These are phyloP conservation scores for Pseudachorutes palmiensis DNA, from an alignment of 1,140 invertebrate genomes.

Conservation along the genomic window DNA sequence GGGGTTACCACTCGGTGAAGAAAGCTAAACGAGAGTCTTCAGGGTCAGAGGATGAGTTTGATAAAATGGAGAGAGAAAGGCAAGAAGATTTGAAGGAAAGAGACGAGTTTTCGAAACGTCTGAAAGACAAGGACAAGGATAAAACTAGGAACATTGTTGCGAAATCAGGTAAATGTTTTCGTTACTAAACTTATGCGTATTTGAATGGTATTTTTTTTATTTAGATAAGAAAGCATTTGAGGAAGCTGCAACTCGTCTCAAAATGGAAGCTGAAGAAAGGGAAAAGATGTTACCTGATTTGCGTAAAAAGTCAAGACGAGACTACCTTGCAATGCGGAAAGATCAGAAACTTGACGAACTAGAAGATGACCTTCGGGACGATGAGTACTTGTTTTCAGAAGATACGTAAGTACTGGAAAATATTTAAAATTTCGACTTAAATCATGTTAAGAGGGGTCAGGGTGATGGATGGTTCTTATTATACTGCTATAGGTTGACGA, in stretches of 20 bases:
- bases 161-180: constrained; percentile 45
- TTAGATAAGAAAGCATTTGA: constrained; percentile 70
- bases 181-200: background rate
- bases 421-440: too few relatives aligned
- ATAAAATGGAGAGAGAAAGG: constrained; percentile 59
- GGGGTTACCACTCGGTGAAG: constrained; percentile 9
- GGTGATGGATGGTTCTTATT: too few relatives aligned
- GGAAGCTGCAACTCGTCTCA: constrained; percentile 84
- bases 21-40: constrained; percentile 13
- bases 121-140: constrained; percentile 83
- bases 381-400: constrained; percentile 90
- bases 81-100: constrained; percentile 77
- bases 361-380: constrained; percentile 89
- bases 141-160: constrained; percentile 74
- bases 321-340: constrained; percentile 92
- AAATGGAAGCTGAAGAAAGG: constrained; percentile 73
- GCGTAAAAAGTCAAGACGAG: constrained; percentile 78
- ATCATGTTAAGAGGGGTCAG: too few relatives aligned
- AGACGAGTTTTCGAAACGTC: constrained; percentile 84
- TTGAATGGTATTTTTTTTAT: too few relatives aligned
- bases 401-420: constrained; percentile 60
- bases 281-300: constrained; percentile 80
- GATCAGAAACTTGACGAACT: constrained; percentile 93
- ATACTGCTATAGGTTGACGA: constrained; percentile 58
- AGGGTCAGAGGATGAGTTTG: constrained; percentile 40